phyloP scores from a whole-genome alignment of 1,140 invertebrate genomes.

The Heliconius hewitsoni region DNA sequence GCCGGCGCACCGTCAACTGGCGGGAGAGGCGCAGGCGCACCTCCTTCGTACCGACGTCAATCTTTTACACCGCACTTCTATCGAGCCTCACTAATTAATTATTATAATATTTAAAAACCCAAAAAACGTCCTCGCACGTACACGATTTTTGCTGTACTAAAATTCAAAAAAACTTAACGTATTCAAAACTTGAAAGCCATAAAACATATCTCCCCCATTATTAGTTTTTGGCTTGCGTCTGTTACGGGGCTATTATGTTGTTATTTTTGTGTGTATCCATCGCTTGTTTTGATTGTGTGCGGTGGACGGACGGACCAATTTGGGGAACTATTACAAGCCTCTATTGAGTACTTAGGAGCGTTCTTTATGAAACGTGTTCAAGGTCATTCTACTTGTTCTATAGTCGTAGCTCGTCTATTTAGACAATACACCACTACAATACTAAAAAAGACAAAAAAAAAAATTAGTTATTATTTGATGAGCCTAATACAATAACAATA shows the following conservation, averaged over 20 bases:
- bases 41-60: slow-evolving; percentile 57
- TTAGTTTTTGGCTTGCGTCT: slow-evolving; percentile 79
- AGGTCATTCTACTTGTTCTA: slow-evolving; percentile 43
- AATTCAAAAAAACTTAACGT: slow-evolving; percentile 68
- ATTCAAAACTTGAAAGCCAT: slow-evolving; percentile 78
- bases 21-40: slow-evolving; percentile 67
- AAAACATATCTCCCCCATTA: slow-evolving; percentile 82
- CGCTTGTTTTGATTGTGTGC: slow-evolving; percentile 79
- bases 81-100: slow-evolving; percentile 43
- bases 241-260: slow-evolving; percentile 75
- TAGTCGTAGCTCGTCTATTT: background rate
- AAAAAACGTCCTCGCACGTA: slow-evolving; percentile 63
- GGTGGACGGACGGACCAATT: slow-evolving; percentile 72
- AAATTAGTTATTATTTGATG: background rate
- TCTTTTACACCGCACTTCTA: slow-evolving; percentile 38
- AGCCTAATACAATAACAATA: background rate
- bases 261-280: slow-evolving; percentile 71
- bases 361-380: slow-evolving; percentile 55
- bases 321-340: slow-evolving; percentile 66
- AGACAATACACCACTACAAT: background rate
- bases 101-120: slow-evolving; percentile 32
- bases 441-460: background rate
- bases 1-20: slow-evolving; percentile 60
- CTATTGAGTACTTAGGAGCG: slow-evolving; percentile 59
- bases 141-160: slow-evolving; percentile 72